Percentiles rank a stretch among this genome's conserved stretches.
Conservation (phyloP, 1,140 invertebrate species). For the Eumaeus atala region DNA sequence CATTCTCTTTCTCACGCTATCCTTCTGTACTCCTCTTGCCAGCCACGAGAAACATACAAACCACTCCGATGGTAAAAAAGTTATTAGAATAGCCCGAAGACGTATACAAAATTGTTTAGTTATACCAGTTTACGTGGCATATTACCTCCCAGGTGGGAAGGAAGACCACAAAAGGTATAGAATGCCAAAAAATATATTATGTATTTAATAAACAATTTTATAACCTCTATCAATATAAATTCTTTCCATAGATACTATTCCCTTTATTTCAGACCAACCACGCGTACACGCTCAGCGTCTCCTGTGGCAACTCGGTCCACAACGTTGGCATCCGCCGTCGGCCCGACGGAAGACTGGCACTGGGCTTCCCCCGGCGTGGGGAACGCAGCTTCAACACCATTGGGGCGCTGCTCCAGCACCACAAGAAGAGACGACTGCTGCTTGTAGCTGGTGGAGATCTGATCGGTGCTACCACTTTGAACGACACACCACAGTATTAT, state of each 20-base stretch:
- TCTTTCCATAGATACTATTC: neutral
- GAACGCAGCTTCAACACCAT: slow-evolving; percentile 58
- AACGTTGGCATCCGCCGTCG: slow-evolving; percentile 62
- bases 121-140: too few species aligned
- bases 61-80: too few species aligned
- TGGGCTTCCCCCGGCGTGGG: slow-evolving; percentile 52
- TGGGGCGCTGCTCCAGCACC: slow-evolving; percentile 57
- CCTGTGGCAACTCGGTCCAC: slow-evolving; percentile 56
- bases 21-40: too few species aligned
- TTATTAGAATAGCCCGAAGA: too few species aligned
- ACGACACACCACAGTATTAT: slow-evolving; percentile 54
- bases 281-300: slow-evolving; percentile 61
- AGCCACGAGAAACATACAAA: too few species aligned
- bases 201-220: too few species aligned
- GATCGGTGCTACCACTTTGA: slow-evolving; percentile 51
- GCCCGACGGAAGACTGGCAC: slow-evolving; percentile 53
- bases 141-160: too few species aligned
- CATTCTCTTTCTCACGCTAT: too few species aligned
- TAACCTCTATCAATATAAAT: too few species aligned
- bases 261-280: slow-evolving; percentile 49
- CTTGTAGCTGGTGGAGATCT: slow-evolving; percentile 50
- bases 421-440: slow-evolving; percentile 48
- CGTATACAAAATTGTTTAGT: too few species aligned
- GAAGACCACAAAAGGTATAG: too few species aligned
- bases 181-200: too few species aligned